A percentile compares a stretch with the other conserved stretches of the same genome.
Conservation (phyloP, 2,888 invertebrate genomes). For the Heliconius sara region DNA sequence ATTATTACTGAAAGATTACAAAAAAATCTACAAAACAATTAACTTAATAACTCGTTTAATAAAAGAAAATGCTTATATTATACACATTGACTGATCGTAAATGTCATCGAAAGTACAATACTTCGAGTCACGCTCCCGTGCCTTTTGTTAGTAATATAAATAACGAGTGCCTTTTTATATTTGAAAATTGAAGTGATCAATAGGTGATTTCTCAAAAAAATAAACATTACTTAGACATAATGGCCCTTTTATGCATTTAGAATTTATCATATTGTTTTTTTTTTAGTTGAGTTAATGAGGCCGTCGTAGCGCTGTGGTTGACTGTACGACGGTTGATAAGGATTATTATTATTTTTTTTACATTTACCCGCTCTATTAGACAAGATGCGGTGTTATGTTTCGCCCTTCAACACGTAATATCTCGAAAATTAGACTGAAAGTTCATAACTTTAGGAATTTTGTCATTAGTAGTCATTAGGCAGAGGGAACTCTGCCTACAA, state of each 20-base stretch:
- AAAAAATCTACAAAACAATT: not conserved
- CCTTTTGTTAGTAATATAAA: slow-evolving; percentile 23
- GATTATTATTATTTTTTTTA: too few species aligned
- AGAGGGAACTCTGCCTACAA: too few species aligned
- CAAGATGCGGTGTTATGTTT: too few species aligned
- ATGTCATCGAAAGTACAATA: slow-evolving; percentile 24
- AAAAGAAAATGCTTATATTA: not conserved
- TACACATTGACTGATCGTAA: not conserved
- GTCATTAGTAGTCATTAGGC: too few species aligned
- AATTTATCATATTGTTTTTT: slow-evolving; percentile 7
- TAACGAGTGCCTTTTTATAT: slow-evolving; percentile 18
- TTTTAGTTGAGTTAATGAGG: not conserved
- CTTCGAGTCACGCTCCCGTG: not conserved
- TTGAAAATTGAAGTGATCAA: slow-evolving; percentile 17
- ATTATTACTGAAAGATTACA: too few species aligned
- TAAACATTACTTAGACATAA: slow-evolving; percentile 19
- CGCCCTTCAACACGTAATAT: too few species aligned
- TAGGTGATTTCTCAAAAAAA: slow-evolving; percentile 19
- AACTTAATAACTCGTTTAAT: not conserved
- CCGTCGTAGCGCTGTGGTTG: not conserved
- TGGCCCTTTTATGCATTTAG: not conserved
- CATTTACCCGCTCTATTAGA: too few species aligned
- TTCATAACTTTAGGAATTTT: too few species aligned
- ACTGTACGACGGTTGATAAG: not conserved
- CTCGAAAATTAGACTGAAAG: too few species aligned